phyloP scores from a whole-genome alignment of 2,888 invertebrate genomes.

The Diarsia dahlii region DNA sequence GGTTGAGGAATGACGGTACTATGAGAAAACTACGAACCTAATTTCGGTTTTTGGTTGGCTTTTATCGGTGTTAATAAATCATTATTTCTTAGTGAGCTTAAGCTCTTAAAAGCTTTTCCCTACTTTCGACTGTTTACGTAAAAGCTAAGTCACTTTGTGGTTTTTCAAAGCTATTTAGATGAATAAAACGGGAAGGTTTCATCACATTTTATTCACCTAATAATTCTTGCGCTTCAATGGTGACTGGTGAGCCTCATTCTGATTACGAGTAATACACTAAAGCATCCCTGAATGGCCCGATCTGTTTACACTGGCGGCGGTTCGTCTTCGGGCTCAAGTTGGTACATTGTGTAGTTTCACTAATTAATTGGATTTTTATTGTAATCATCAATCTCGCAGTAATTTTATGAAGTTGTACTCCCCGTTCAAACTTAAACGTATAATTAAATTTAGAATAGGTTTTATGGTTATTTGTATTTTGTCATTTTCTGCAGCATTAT shows the following conservation, averaged over 20 bases:
- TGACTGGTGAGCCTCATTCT: background rate
- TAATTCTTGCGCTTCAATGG: background rate
- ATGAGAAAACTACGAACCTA: too few species aligned
- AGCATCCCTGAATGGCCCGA: constrained; percentile 12
- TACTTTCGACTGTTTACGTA: too few species aligned
- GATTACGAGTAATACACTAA: constrained; percentile 22
- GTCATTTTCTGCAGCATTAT: background rate
- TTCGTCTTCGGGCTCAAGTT: constrained; percentile 8
- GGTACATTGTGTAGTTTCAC: constrained; percentile 28
- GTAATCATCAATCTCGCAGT: constrained; percentile 33
- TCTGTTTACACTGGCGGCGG: constrained; percentile 1
- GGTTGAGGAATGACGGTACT: too few species aligned
- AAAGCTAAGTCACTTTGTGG: too few species aligned
- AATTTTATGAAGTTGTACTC: constrained; percentile 4
- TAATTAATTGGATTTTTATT: constrained; percentile 42
- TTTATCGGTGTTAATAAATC: too few species aligned
- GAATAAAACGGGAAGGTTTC: background rate
- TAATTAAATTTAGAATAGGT: background rate
- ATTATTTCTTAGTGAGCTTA: too few species aligned
- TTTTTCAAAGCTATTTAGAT: background rate
- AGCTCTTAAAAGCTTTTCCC: too few species aligned
- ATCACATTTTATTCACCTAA: constrained; percentile 1
- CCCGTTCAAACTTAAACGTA: background rate
- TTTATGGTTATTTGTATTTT: background rate
- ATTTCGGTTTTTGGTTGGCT: too few species aligned